These are phyloP conservation scores for Bombus difficillimus DNA, from an alignment of 1,140 invertebrate species.

Conservation along the genomic window DNA sequence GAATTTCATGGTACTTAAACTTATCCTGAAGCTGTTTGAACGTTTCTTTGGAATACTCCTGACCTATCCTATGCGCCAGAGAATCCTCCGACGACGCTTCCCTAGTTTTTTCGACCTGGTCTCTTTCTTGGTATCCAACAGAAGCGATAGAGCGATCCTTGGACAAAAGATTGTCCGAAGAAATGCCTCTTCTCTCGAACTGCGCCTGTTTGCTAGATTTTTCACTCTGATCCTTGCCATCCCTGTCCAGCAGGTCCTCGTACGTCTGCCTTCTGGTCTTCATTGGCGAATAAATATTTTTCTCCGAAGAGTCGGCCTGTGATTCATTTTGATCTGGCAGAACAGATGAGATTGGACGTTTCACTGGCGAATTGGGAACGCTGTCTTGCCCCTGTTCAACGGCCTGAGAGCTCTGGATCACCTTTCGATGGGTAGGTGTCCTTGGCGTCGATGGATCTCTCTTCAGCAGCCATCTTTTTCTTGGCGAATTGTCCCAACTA, in stretches of 20 bases:
- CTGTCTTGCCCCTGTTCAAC: constrained; percentile 68
- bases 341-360: constrained; percentile 66
- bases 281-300: constrained; percentile 63
- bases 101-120: constrained; percentile 27
- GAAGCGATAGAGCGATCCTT: constrained; percentile 41
- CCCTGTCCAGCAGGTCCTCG: constrained; percentile 75
- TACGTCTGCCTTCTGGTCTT: constrained; percentile 73
- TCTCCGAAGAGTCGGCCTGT: constrained; percentile 29
- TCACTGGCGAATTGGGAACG: constrained; percentile 74
- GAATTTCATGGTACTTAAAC: constrained; percentile 75
- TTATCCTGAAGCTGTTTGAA: constrained; percentile 77
- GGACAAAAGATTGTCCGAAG: constrained; percentile 75
- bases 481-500: constrained; percentile 75
- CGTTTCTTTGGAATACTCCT: constrained; percentile 65
- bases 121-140: neutral
- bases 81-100: constrained; percentile 54
- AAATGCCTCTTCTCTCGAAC: constrained; percentile 74
- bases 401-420: constrained; percentile 32
- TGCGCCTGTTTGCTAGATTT: constrained; percentile 37
- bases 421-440: constrained; percentile 15
- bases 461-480: constrained; percentile 55
- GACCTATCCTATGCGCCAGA: neutral
- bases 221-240: constrained; percentile 56
- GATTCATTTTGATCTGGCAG: constrained; percentile 51
- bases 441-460: constrained; percentile 48